These are phyloP conservation scores for Myotis daubentonii DNA, from an alignment of 2,797 vertebrate genomes.

Conservation along the genomic window DNA sequence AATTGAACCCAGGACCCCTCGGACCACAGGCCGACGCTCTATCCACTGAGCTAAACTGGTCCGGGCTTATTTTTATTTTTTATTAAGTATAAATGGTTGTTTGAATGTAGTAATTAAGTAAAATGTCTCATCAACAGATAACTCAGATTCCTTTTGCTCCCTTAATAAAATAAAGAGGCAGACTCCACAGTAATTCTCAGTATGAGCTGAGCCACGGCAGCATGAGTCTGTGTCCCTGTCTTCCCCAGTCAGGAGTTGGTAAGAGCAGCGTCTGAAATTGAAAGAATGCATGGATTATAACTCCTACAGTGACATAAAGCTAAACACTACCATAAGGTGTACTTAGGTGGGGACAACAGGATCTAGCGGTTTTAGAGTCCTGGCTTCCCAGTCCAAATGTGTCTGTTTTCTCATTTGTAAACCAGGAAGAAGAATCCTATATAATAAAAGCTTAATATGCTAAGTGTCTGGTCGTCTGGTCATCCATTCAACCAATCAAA, in stretches of 20 bases:
- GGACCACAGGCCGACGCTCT: no score
- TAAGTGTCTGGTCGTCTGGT: no score
- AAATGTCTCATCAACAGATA: not conserved
- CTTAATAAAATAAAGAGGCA: not conserved
- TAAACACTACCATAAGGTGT: not conserved
- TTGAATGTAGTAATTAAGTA: not conserved
- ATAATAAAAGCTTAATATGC: no score
- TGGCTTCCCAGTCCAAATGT: not conserved
- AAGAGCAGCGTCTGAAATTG: not conserved
- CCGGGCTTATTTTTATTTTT: not conserved
- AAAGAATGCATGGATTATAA: not conserved
- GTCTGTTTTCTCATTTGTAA: not conserved
- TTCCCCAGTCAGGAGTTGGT: not conserved
- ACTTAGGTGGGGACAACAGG: not conserved
- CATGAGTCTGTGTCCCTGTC: not conserved
- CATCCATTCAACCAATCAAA: no score
- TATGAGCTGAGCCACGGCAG: not conserved
- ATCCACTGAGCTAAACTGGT: no score
- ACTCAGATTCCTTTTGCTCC: not conserved
- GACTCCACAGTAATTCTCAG: not conserved
- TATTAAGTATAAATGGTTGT: not conserved
- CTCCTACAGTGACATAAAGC: not conserved
- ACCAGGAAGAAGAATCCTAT: not conserved
- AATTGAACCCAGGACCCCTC: no score
- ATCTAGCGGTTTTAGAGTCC: not conserved